Evolutionary conservation across 2,888 invertebrate genomes (phyloP), one percentile per base, ranked within the genome.

Genomic region (Omphaloscelis lunosa): DNA sequence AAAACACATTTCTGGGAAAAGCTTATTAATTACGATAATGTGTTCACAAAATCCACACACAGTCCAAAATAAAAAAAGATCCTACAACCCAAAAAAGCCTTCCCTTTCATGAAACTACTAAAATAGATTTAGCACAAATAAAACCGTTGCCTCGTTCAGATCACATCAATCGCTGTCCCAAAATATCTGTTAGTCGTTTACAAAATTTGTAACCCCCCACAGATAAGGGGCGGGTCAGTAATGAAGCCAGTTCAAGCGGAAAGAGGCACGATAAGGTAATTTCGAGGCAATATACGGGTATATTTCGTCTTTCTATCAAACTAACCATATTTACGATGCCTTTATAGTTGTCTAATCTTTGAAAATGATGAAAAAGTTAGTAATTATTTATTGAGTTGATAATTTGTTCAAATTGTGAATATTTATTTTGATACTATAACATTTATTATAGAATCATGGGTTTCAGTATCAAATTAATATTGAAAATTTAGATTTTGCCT

Each of bases 161-260:
- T 79, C 72, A 85, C 88, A 90, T 91, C 88, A 88, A 92, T 92
- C 88, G 88, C 80, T 81, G 89, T 90, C 89, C 82, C 80, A 80
- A 85, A 89, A 90, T 89, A 89, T 91, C 89, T 88, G 87, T 86
- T 84, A 86, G 88, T 87, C 89, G 89, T 91, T 92, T 89, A 92
- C 89, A 89, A 90, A 92, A 91, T 91, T 90, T 90, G 89, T 89
- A 88, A 83, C 86, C 86, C 82, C 77, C 83, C 79, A 72, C 80
- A 86, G 93, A 93, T 93, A 93, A 92, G 89, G 80, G 81, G 68
- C 74, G 88, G 91, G 92, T 89, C 90, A 90, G 91, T 90, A 90
- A 93, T 92, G 92, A 92, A 92, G 90, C 77, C 91, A 90, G 91
- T 88, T 92, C 92, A 88, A 86, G 90, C 89, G 93, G 92, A 93